Evolutionary conservation across 2,113 vertebrate species (phyloP).

Genomic region (Caretta caretta): DNA sequence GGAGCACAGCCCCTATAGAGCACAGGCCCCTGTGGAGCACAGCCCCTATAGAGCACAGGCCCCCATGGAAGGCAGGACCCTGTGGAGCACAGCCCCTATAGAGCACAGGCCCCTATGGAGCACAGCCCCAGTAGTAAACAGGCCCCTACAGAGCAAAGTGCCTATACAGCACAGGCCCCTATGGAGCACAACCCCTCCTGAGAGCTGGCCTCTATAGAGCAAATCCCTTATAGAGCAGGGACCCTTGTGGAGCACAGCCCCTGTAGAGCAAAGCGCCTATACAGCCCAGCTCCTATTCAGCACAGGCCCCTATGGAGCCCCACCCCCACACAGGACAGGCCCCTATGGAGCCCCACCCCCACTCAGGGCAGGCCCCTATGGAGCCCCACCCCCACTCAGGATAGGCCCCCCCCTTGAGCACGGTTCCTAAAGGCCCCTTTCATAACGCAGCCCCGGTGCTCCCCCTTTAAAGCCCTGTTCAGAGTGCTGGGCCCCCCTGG

Average conservation of each 20-base stretch:
- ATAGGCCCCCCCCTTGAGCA: background rate
- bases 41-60: too few species aligned
- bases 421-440: background rate
- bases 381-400: background rate
- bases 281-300: too few species aligned
- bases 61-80: too few species aligned
- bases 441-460: background rate
- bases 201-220: background rate
- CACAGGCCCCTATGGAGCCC: too few species aligned
- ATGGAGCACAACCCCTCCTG: too few species aligned
- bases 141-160: background rate
- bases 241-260: too few species aligned
- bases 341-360: background rate
- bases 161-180: background rate
- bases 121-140: background rate
- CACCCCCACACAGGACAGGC: background rate
- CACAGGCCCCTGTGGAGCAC: background rate
- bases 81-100: accelerated
- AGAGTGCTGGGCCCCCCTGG: background rate
- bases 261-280: too few species aligned
- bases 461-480: background rate
- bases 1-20: too few species aligned
- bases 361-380: background rate
- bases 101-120: accelerated
- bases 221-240: background rate